Evolutionary conservation across 2,113 vertebrate genomes (phyloP).

Genomic region (Scomber colias): DNA sequence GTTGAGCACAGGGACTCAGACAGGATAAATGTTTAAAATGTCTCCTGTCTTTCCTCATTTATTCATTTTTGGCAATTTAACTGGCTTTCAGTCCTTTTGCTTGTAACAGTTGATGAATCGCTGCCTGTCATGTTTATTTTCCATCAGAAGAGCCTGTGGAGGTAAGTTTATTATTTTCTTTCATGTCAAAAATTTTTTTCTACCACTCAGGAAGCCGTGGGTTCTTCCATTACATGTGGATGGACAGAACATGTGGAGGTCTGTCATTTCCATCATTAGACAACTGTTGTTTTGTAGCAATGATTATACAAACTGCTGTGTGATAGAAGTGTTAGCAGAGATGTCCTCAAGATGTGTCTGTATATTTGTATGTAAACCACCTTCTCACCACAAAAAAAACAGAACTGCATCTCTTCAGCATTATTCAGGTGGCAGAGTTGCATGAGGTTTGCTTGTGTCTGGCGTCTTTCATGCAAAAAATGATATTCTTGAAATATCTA

Average conservation of each 20-base stretch:
- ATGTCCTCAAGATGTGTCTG: neutral
- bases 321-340: neutral
- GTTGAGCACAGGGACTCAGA: conserved; percentile 14
- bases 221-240: neutral
- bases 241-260: neutral
- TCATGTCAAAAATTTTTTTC: neutral
- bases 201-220: neutral
- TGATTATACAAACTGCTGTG: neutral
- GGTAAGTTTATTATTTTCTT: conserved; percentile 1
- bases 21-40: conserved; percentile 29
- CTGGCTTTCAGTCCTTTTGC: conserved; percentile 38
- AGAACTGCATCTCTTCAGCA: neutral
- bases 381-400: neutral
- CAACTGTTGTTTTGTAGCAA: neutral
- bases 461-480: conserved; percentile 32
- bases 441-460: conserved; percentile 21
- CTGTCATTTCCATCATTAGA: neutral
- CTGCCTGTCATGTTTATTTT: neutral
- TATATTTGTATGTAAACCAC: conserved; percentile 8
- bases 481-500: conserved; percentile 53
- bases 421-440: conserved; percentile 21
- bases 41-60: conserved; percentile 31
- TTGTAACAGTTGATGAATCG: conserved; percentile 30
- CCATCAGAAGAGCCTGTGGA: conserved; percentile 18
- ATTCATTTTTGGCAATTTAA: conserved; percentile 29